Evolutionary conservation across 2,797 vertebrate species (phyloP).

Genomic region (Eremophila alpestris): DNA sequence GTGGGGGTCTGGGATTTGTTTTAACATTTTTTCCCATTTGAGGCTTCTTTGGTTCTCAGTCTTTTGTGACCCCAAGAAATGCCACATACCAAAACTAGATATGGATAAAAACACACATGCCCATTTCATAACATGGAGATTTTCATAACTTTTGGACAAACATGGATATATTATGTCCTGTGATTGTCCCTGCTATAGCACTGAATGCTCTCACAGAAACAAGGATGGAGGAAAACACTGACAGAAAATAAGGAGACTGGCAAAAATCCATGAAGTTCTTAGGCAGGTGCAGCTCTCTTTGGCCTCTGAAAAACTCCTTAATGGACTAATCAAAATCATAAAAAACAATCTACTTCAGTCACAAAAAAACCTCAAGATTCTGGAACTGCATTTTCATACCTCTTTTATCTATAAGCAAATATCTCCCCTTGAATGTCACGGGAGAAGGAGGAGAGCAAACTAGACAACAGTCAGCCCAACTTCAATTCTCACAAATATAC

Average conservation of each 20-base stretch:
- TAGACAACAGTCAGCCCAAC: neutral
- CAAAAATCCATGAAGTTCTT: neutral
- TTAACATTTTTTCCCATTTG: neutral
- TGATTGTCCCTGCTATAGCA: neutral
- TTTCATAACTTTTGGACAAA: neutral
- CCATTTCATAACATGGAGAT: neutral
- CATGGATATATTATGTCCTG: neutral
- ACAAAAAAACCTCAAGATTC: neutral
- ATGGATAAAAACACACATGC: neutral
- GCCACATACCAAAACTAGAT: neutral
- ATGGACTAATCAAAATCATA: neutral
- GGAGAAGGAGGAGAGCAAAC: neutral
- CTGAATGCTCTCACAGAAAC: neutral
- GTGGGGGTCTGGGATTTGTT: neutral
- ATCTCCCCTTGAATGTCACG: neutral
- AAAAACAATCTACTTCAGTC: neutral
- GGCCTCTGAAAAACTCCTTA: neutral
- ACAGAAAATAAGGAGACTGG: neutral
- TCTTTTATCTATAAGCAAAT: neutral
- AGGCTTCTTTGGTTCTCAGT: neutral
- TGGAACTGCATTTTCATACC: neutral
- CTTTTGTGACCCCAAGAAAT: neutral
- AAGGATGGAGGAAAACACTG: neutral
- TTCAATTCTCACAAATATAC: neutral
- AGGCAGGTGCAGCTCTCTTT: neutral